Percentiles rank a stretch among this genome's conserved stretches.
Evolutionary conservation across 2,797 vertebrate species (phyloP).

Genomic region (Xiphorhynchus erythropygius): DNA sequence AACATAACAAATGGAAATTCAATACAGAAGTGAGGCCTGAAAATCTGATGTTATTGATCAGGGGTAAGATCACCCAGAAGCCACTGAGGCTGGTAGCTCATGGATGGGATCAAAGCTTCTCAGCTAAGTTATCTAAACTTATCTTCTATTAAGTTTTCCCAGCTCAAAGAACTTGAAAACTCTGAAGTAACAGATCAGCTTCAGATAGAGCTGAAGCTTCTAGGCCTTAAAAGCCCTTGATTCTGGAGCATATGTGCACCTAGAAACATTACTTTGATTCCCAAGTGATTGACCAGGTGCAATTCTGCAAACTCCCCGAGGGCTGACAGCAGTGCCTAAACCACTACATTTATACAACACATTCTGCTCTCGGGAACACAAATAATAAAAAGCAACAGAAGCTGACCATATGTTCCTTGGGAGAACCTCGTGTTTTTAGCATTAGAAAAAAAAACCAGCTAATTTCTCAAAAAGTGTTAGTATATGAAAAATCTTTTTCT

Average conservation of each 20-base stretch:
- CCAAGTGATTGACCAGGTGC: neutral
- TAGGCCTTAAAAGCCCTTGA: neutral
- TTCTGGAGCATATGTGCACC: neutral
- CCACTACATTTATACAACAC: neutral
- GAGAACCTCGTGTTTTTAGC: neutral
- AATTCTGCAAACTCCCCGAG: neutral
- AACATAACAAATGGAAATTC: neutral
- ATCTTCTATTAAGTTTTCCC: neutral
- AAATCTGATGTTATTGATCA: neutral
- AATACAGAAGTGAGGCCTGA: neutral
- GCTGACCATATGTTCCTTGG: neutral
- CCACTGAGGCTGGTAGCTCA: neutral
- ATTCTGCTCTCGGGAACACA: neutral
- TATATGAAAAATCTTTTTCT: neutral
- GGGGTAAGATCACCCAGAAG: neutral
- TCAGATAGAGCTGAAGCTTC: neutral
- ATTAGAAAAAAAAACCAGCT: fast-evolving
- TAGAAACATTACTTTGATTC: neutral
- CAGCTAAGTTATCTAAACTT: neutral
- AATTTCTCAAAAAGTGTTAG: neutral
- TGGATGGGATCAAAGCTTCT: neutral
- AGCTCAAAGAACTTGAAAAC: neutral
- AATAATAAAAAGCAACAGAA: neutral
- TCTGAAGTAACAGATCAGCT: neutral
- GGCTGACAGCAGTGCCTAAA: neutral